phyloP scores from a whole-genome alignment of 2,113 vertebrate genomes.

The Gasterosteus nipponicus region DNA sequence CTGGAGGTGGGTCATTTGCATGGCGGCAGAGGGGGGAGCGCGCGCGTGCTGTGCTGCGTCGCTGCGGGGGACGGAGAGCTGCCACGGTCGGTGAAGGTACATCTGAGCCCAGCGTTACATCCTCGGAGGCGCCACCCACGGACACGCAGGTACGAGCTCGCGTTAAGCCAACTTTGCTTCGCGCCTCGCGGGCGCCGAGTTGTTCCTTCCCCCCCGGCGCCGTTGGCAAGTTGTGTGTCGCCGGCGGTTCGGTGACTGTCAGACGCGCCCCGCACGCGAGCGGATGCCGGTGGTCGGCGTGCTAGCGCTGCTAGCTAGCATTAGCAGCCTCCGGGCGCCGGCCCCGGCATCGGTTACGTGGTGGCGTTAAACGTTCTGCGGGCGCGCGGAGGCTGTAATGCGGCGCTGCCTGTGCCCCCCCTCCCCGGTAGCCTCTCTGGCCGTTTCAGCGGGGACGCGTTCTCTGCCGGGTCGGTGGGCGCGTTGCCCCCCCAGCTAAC shows the following conservation, averaged over 20 bases:
- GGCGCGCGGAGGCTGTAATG: no score
- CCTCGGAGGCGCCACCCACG: conserved; percentile 5
- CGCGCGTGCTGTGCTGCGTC: conserved; percentile 50
- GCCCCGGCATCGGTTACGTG: background rate
- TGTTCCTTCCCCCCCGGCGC: conserved; percentile 12
- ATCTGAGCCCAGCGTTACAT: background rate
- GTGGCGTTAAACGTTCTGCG: background rate
- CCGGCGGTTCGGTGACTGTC: conserved; percentile 59
- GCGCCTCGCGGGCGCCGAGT: background rate
- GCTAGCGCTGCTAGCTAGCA: conserved; percentile 55
- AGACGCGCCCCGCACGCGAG: conserved; percentile 63
- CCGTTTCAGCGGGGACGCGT: background rate
- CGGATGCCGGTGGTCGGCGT: conserved; percentile 65
- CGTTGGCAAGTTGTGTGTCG: conserved; percentile 17
- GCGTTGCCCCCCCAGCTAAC: conserved; percentile 25
- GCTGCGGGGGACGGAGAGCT: conserved; percentile 53
- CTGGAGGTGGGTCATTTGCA: background rate
- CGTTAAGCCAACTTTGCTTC: conserved; percentile 13
- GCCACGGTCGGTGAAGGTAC: conserved; percentile 52
- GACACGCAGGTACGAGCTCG: conserved; percentile 55
- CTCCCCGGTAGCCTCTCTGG: accelerated
- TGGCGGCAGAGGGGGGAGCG: conserved; percentile 51
- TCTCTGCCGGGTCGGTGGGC: background rate
- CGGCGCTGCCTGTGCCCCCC: accelerated
- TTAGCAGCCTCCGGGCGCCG: conserved; percentile 13